Evolutionary conservation across 1,140 invertebrate genomes (phyloP).

Genomic region (Drosophila sucinea): DNA sequence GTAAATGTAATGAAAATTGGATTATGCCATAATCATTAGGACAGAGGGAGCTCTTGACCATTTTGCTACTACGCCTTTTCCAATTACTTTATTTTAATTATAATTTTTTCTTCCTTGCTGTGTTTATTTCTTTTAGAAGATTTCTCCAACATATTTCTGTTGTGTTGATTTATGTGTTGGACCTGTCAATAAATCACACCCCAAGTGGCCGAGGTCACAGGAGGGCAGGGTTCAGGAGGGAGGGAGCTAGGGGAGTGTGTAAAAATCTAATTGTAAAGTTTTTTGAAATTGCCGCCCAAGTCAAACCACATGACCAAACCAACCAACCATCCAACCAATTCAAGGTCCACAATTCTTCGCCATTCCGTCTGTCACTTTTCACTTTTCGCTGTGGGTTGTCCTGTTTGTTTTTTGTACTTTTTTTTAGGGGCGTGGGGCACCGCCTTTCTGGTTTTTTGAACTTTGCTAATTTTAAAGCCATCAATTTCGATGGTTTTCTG

Average conservation of each 20-base stretch:
- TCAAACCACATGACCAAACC: conserved; percentile 2
- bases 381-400: conserved; percentile 4
- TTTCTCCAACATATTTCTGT: conserved; percentile 56
- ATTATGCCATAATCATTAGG: conserved; percentile 73
- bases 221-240: conserved; percentile 33
- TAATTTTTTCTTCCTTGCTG: background rate
- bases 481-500: conserved; percentile 68
- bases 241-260: conserved; percentile 28
- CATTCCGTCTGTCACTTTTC: conserved; percentile 12
- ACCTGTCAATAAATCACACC: conserved; percentile 69
- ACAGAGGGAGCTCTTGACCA: conserved; percentile 25
- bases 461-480: conserved; percentile 72
- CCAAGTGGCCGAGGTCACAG: conserved; percentile 22
- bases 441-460: conserved; percentile 19
- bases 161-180: conserved; percentile 58
- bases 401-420: background rate
- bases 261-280: conserved; percentile 78
- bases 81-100: conserved; percentile 16
- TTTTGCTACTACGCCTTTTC: conserved; percentile 1
- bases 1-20: conserved; percentile 75
- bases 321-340: background rate
- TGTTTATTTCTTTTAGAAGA: conserved; percentile 30
- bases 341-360: conserved; percentile 12
- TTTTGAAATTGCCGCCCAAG: conserved; percentile 53
- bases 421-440: background rate